Evolutionary conservation across 2,888 invertebrate species (phyloP), one percentile per base, ranked within the genome.

Genomic region (Aelia acuminata): DNA sequence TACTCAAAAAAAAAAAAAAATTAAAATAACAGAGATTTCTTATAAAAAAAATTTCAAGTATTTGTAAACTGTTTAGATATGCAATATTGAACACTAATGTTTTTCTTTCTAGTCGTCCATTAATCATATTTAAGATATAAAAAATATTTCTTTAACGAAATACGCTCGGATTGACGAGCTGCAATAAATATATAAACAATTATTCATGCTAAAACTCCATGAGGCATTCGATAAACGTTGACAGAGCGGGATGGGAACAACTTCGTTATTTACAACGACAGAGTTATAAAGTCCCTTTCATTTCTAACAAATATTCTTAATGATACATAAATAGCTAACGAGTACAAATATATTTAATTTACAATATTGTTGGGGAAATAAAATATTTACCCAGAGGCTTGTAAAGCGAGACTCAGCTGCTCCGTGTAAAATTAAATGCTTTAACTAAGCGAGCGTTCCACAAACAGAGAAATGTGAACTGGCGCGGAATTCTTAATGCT

Each of bases 361-460:
- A n/a, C n/a, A n/a, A n/a, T 35, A 70, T 70, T 35, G 63, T 70
- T 70, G 35, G 35, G 31, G 7, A 70, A 70, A 70, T 70, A 70
- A 70, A 70, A 70, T 31, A 70, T 70, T 70, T 35, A 70, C 31
- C 15, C 31, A 70, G 63, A 18, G 35, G 35, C 5, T 35, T 70
- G 63, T 35, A 35, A 70, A 70, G 18, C 18, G 20, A 18, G 35
- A 1, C 57, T 31, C 57, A 26, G 35, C 18, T 10, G 35, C 35
- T 70, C 63, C 18, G 63, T 70, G 63, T 70, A 70, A 70, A 70
- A 70, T 70, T 70, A 70, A 70, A 70, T 35, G 63, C 63, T 35
- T 35, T 35, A 70, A 70, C 35, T 70, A 70, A 70, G 63, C 63
- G 63, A 70, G 63, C 31, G 31, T 15, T 70, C 35, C 7, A 35